Evolutionary conservation across 2,113 vertebrate genomes (phyloP).

Genomic region (Promerops cafer): DNA sequence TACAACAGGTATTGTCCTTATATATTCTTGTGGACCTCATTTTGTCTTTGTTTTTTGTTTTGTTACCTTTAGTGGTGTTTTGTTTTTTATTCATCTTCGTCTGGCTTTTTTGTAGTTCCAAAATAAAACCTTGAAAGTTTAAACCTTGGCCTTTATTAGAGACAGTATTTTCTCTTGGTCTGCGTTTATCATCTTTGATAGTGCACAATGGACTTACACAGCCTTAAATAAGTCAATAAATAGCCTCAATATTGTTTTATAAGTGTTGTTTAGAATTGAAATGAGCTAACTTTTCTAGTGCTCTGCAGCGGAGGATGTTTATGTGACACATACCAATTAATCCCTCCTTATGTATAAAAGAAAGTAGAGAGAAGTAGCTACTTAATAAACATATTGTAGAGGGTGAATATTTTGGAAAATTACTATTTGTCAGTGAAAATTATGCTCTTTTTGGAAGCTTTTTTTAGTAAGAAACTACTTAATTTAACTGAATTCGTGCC

Average conservation of each 20-base stretch:
- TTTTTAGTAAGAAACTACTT: neutral
- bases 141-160: neutral
- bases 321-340: neutral
- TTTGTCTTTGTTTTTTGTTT: constrained; percentile 52
- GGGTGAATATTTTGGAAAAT: neutral
- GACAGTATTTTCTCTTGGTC: neutral
- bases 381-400: neutral
- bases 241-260: neutral
- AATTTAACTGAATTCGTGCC: neutral
- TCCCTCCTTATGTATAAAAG: neutral
- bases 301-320: neutral
- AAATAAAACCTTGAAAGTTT: neutral
- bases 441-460: neutral
- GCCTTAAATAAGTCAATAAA: neutral
- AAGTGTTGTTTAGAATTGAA: neutral
- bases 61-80: neutral
- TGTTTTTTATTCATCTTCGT: constrained; percentile 13
- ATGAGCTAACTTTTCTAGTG: neutral
- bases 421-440: neutral
- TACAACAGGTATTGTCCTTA: constrained; percentile 86
- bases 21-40: constrained; percentile 74
- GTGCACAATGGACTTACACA: neutral
- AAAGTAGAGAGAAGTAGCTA: neutral
- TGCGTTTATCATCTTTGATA: neutral
- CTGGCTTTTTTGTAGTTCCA: neutral